Evolutionary conservation across 2,113 vertebrate species (phyloP).

Genomic region (Nothocercus nigrocapillus): DNA sequence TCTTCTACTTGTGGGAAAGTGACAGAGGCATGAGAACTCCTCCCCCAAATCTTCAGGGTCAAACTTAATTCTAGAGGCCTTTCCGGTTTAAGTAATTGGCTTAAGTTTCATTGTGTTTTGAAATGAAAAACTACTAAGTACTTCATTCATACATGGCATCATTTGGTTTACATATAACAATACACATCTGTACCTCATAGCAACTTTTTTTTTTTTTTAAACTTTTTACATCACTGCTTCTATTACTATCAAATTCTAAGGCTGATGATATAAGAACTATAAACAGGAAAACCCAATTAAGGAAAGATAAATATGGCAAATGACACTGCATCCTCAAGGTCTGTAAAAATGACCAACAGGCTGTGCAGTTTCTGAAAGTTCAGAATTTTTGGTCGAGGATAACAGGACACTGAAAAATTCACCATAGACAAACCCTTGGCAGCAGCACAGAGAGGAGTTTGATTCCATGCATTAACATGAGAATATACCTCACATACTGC

Average conservation of each 20-base stretch:
- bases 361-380: neutral
- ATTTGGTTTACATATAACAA: neutral
- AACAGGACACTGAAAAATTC: neutral
- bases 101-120: neutral
- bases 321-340: neutral
- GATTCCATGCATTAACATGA: neutral
- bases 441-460: neutral
- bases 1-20: neutral
- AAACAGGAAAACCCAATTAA: neutral
- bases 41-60: neutral
- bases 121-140: neutral
- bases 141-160: neutral
- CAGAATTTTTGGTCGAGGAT: neutral
- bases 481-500: neutral
- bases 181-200: neutral
- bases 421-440: neutral
- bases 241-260: neutral
- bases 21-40: neutral
- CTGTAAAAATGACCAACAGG: neutral
- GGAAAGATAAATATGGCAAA: neutral
- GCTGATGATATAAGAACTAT: neutral
- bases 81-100: neutral
- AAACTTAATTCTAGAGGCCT: neutral
- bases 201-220: neutral
- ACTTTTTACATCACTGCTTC: neutral